Conservation (phyloP, 2,888 invertebrate genomes). For the Agrochola circellaris region DNA sequence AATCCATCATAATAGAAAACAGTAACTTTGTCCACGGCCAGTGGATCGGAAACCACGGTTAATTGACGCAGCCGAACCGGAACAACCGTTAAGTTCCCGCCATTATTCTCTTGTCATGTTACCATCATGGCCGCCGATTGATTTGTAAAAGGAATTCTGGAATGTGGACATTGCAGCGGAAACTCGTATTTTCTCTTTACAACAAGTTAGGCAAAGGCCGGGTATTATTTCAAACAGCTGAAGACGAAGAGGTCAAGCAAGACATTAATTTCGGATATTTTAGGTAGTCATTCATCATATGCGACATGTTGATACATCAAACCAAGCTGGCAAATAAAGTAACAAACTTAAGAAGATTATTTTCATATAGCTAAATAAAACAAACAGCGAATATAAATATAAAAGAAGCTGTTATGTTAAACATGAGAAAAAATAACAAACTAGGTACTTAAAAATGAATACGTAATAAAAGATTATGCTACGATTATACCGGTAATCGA, state of each 20-base stretch:
- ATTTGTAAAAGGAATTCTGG: slow-evolving; percentile 36
- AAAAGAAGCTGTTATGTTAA: neutral
- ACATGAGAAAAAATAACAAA: neutral
- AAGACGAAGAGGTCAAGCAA: slow-evolving; percentile 4
- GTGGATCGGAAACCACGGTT: slow-evolving; percentile 83
- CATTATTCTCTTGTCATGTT: slow-evolving; percentile 73
- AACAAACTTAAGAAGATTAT: neutral
- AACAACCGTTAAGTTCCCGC: slow-evolving; percentile 75
- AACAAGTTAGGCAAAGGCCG: neutral
- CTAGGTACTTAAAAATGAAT: neutral
- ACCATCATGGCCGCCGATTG: slow-evolving; percentile 61
- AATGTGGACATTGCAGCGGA: slow-evolving; percentile 16
- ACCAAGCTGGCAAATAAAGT: neutral
- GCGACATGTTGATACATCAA: neutral
- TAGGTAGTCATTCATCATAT: neutral
- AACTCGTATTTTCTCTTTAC: slow-evolving; percentile 22
- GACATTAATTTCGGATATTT: neutral
- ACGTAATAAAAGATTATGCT: neutral
- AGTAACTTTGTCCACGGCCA: slow-evolving; percentile 76
- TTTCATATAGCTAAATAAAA: neutral
- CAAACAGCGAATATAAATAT: neutral
- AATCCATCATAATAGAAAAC: slow-evolving; percentile 67
- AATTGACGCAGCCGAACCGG: slow-evolving; percentile 75
- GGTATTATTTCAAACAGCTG: no score
- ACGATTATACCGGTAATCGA: neutral